Evolutionary conservation across 2,888 invertebrate genomes (phyloP).

Genomic region (Steinernema scapterisci): DNA sequence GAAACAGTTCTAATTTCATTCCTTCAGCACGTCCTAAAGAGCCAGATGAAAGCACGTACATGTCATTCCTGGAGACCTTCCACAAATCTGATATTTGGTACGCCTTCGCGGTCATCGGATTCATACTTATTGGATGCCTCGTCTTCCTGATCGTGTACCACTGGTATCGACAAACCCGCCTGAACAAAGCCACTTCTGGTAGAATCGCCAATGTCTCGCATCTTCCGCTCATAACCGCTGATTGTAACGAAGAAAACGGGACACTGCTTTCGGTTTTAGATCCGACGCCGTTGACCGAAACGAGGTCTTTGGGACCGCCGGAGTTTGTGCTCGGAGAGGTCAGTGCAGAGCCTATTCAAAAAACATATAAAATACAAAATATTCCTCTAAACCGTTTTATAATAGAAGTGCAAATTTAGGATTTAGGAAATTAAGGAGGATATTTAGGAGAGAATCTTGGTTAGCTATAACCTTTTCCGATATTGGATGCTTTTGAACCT

Average conservation of each 20-base stretch:
- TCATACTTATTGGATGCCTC: not conserved
- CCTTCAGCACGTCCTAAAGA: not conserved
- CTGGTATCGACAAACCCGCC: not conserved
- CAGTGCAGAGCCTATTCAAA: not conserved
- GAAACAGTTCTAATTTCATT: too few relatives aligned
- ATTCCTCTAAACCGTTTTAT: too few relatives aligned
- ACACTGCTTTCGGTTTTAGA: not conserved
- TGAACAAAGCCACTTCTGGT: not conserved
- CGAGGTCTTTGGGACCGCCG: not conserved
- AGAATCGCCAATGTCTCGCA: slow-evolving; percentile 12
- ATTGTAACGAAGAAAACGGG: slow-evolving; percentile 3
- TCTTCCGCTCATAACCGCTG: not conserved
- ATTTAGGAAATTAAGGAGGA: too few relatives aligned
- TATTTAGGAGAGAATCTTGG: too few relatives aligned
- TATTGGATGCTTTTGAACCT: not conserved
- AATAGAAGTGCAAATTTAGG: too few relatives aligned
- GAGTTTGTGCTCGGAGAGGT: not conserved
- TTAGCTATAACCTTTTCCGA: too few relatives aligned
- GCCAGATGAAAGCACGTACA: not conserved
- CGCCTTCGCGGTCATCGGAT: not conserved
- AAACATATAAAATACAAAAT: too few relatives aligned
- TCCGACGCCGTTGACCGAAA: slow-evolving; percentile 8
- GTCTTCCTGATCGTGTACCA: slow-evolving; percentile 7
- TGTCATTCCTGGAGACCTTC: not conserved
- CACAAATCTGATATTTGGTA: not conserved